Evolutionary conservation across 2,797 vertebrate species (phyloP).

Genomic region (Scolopax rusticola): DNA sequence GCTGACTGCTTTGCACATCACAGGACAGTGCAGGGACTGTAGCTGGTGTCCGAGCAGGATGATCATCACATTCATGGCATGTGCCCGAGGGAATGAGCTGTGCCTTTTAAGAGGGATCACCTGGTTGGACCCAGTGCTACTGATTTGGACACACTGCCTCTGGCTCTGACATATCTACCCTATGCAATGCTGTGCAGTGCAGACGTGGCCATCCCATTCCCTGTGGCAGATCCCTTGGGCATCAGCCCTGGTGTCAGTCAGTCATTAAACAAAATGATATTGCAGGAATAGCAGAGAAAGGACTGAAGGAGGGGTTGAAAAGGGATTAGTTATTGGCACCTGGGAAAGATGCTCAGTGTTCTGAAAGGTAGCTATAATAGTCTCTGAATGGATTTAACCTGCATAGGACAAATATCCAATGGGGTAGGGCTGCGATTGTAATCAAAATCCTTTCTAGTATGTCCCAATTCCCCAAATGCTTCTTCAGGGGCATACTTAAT

Average conservation of each 20-base stretch:
- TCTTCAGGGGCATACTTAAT: background rate
- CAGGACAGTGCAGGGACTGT: too few relatives aligned
- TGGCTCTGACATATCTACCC: background rate
- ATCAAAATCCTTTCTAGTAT: background rate
- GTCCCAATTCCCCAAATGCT: background rate
- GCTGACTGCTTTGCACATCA: background rate
- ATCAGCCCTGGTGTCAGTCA: background rate
- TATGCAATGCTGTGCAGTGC: accelerated
- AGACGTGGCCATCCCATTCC: accelerated
- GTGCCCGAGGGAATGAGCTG: background rate
- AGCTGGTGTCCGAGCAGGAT: background rate
- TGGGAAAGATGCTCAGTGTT: background rate
- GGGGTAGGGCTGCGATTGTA: background rate
- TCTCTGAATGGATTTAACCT: background rate
- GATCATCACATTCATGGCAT: accelerated
- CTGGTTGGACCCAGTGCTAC: too few relatives aligned
- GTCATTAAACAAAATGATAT: background rate
- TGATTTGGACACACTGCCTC: background rate
- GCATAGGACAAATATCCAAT: background rate
- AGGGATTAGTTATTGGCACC: background rate
- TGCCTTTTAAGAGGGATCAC: background rate
- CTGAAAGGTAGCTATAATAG: background rate
- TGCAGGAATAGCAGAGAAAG: background rate
- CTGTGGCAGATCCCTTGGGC: background rate
- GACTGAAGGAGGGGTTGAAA: background rate